Base-by-base conservation (phyloP, 2,888 invertebrate genomes). In the Coremacera marginata region DNA sequence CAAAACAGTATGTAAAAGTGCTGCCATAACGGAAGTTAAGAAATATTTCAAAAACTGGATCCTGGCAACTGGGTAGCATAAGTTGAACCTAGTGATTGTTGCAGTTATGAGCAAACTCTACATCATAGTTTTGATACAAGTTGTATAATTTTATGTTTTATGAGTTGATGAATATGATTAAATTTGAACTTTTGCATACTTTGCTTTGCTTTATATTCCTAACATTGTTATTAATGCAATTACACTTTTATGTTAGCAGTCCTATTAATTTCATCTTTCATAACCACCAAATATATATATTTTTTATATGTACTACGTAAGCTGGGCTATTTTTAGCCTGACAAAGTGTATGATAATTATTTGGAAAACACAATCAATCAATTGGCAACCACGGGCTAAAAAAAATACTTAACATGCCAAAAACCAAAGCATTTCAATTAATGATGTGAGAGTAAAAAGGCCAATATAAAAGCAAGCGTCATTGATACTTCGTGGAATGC, bases 381-480 rank as follows among this genome's bases (percentile, higher is more conserved):
- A 60, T 27, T 27, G 25, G 11, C 4, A 60, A 22, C n/a, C 27
- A 27, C 11, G 57, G 31, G 31, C 3, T 57, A 7, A 37, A 11
- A 25, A 49, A 68, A 25, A n/a, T n/a, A n/a, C 25, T 31, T 34
- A 49, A 22, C 67, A 68, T 25, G 67, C 51, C 44, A 68, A 49
- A 65, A 25, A 51, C 19, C 22, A 49, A 49, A 49, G 14, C 25
- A 8, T 57, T 37, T 37, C 37, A 7, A 16, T 37, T 9, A 14
- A 37, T 37, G 37, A 37, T 37, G 8, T 8, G 19, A 1, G 0
- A 19, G 0, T 22, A 55, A 55, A 55, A 11, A 19, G 44, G 1
- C 14, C 11, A 14, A 11, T 11, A 44, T 55, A 22, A 55, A 5
- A 2, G 7, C 8, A 37, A 1, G 5, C 3, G 37, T 8, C 37